These are phyloP conservation scores for Chrysaora quinquecirrha DNA, from an alignment of 30 jellyfish, hydroid and myxozoan genomes.

Conservation along the genomic window DNA sequence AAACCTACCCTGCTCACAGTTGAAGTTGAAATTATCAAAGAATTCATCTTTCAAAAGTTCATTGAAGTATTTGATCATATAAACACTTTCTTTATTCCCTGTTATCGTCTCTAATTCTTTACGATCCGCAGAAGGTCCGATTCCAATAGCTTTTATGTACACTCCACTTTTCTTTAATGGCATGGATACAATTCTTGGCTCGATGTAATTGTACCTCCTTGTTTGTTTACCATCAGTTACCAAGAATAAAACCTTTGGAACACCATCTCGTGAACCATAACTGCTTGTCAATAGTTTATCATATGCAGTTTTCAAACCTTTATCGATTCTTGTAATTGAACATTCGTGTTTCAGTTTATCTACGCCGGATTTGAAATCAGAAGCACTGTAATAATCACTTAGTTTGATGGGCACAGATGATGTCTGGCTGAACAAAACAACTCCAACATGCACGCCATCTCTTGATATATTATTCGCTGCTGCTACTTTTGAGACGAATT, in stretches of 20 bases:
- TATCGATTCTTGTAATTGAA: slow-evolving; percentile 18
- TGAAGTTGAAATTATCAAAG: slow-evolving; percentile 42
- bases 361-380: slow-evolving; percentile 20
- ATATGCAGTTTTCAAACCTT: slow-evolving; percentile 30
- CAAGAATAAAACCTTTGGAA: slow-evolving; percentile 19
- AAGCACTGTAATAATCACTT: slow-evolving; percentile 36
- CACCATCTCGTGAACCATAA: slow-evolving; percentile 49
- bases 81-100: slow-evolving; percentile 46
- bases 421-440: slow-evolving; percentile 30
- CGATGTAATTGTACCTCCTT: neutral
- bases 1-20: too few relatives aligned
- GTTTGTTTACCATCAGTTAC: slow-evolving; percentile 37
- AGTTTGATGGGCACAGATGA: slow-evolving; percentile 42
- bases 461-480: slow-evolving; percentile 13
- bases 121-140: slow-evolving; percentile 46
- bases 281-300: slow-evolving; percentile 33
- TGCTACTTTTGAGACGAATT: slow-evolving; percentile 31
- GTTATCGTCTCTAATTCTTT: slow-evolving; percentile 49
- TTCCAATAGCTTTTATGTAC: slow-evolving; percentile 43
- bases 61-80: slow-evolving; percentile 23
- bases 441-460: slow-evolving; percentile 57
- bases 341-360: slow-evolving; percentile 23
- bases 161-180: slow-evolving; percentile 42
- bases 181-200: slow-evolving; percentile 53
- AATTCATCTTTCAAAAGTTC: neutral